phyloP scores from a whole-genome alignment of 2,113 vertebrate genomes.

The Otolemur garnettii region DNA sequence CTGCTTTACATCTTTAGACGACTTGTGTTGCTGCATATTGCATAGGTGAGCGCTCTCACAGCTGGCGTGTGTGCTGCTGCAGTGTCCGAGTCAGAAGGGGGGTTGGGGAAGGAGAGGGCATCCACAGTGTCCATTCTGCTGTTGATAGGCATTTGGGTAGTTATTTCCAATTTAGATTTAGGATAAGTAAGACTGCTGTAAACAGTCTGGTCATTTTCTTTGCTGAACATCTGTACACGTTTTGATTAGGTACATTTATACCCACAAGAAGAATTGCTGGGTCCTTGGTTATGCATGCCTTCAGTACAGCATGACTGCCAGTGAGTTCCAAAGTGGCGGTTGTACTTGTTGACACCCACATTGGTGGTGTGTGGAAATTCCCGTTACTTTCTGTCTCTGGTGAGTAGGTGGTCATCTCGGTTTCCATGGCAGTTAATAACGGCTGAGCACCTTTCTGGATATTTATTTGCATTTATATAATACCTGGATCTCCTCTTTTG shows the following conservation, averaged over 20 bases:
- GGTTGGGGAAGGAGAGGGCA: background rate
- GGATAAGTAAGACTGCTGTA: background rate
- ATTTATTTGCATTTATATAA: fast-evolving
- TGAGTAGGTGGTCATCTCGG: background rate
- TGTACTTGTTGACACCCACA: fast-evolving
- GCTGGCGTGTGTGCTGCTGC: background rate
- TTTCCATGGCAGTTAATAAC: background rate
- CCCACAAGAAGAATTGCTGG: background rate
- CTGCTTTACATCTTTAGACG: background rate
- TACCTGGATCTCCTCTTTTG: background rate
- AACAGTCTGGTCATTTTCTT: background rate
- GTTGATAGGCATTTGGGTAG: background rate
- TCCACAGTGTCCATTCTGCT: background rate
- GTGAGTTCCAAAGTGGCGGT: background rate
- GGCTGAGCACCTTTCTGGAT: background rate
- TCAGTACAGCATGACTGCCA: background rate
- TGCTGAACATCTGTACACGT: background rate
- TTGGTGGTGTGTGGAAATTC: background rate
- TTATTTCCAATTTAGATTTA: background rate
- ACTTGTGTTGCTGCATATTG: background rate
- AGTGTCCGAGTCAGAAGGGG: background rate
- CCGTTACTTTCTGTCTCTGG: fast-evolving
- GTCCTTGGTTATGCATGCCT: background rate
- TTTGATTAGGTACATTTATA: background rate
- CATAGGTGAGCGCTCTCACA: background rate